Conservation (phyloP, 2,113 vertebrate species). For the Himantopus leucocephalus region DNA sequence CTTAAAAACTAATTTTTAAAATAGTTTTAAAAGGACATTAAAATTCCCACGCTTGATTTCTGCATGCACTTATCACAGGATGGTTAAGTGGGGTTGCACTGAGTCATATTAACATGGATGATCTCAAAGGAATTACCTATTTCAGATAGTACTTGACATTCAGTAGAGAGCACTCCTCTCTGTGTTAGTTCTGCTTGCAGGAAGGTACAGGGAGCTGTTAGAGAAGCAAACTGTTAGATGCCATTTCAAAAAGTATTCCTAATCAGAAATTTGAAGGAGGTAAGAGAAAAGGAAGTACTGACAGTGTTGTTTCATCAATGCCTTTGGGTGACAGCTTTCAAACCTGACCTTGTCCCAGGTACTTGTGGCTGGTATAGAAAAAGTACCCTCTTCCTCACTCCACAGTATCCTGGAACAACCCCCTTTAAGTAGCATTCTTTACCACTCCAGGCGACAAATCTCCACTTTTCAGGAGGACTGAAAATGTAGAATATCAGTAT, state of each 20-base stretch:
- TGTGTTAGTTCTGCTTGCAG: not conserved
- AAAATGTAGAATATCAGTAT: not conserved
- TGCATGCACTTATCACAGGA: not conserved
- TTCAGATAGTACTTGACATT: not conserved
- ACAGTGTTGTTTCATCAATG: not conserved
- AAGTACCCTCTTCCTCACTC: not conserved
- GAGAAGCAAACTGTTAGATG: not conserved
- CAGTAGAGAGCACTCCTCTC: not conserved
- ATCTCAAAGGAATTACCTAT: not conserved
- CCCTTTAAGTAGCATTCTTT: not conserved
- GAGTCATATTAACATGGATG: not conserved
- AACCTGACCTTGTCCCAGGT: not conserved
- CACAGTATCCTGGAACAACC: not conserved
- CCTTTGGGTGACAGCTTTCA: not conserved
- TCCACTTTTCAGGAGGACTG: not conserved
- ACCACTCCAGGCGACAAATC: not conserved
- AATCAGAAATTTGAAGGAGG: not conserved
- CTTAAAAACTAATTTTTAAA: not conserved
- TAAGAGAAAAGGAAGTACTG: not conserved
- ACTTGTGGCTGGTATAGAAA: not conserved
- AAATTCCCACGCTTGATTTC: not conserved
- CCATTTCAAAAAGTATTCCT: not conserved
- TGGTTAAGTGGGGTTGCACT: not conserved
- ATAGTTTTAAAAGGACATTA: not conserved
- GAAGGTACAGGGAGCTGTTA: not conserved